A percentile compares a stretch with the other conserved stretches of the same genome.
These are phyloP conservation scores for Scaptomyza flava DNA, from an alignment of 2,888 invertebrate species.

Conservation along the genomic window DNA sequence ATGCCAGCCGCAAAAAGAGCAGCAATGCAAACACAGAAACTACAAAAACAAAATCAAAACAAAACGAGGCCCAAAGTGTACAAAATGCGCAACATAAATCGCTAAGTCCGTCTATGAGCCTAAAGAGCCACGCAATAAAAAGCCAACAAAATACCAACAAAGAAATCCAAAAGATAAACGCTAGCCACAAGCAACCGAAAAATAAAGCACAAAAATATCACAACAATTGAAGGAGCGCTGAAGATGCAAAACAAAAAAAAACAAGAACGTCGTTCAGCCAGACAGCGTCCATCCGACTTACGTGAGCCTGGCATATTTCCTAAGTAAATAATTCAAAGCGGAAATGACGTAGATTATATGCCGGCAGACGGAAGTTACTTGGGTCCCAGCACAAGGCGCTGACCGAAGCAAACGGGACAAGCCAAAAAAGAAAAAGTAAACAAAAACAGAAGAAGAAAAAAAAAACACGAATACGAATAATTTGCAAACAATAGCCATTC, in stretches of 20 bases:
- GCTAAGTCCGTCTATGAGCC: conserved; percentile 19
- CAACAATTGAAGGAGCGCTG: conserved; percentile 51
- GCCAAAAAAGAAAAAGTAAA: conserved; percentile 6
- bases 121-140: conserved; percentile 20
- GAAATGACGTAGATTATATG: conserved; percentile 74
- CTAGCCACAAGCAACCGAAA: conserved; percentile 19
- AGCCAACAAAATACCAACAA: conserved; percentile 44
- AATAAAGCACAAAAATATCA: conserved; percentile 25
- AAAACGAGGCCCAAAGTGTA: conserved; percentile 19
- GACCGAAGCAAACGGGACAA: conserved; percentile 32
- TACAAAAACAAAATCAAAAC: conserved; percentile 2
- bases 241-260: not conserved
- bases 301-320: conserved; percentile 60
- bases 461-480: conserved; percentile 68
- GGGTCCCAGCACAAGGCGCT: conserved; percentile 41
- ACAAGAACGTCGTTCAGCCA: not conserved
- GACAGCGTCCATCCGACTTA: conserved; percentile 2
- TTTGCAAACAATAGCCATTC: conserved; percentile 62
- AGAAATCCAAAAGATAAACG: conserved; percentile 54
- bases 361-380: conserved; percentile 68
- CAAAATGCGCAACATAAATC: conserved; percentile 52
- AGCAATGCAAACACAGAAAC: conserved; percentile 28
- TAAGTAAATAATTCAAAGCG: conserved; percentile 75
- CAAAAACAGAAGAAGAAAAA: not conserved
- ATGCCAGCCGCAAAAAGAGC: conserved; percentile 24